Evolutionary conservation across 2,113 vertebrate genomes (phyloP), one percentile per base, ranked within the genome.

Genomic region (Sarotherodon lohbergeri): DNA sequence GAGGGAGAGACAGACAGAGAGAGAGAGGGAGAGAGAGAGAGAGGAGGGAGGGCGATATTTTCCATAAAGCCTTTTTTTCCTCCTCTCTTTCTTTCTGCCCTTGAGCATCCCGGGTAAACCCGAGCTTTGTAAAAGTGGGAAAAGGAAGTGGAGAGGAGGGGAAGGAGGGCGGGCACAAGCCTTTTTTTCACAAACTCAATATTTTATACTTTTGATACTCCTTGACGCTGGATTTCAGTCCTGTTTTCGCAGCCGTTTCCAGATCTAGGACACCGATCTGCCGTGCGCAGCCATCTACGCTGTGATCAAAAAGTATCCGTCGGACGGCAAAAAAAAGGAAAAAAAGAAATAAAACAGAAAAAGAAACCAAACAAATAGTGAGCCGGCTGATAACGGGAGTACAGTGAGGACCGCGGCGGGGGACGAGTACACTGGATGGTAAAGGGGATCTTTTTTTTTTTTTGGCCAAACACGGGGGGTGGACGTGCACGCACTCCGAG

Each of bases 31-130:
- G 89, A 55, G 80, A 27, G 27, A 27, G 27, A 27, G 27, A 22
- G 22, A 52, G 88, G 91, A 95, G 92, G 90, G 93, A 93, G 95
- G 92, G 92, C 80, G 92, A 95, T 92, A 96, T 95, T 96, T 97
- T 96, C 95, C 95, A 95, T 96, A 96, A 96, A 96, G 96, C 96
- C 96, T 94, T 95, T 89, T 95, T 91, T 82, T 19, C 34, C 34
- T 66, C 34, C 82, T 90, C 85, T 92, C 90, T 95, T 79, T 94
- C 94, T 97, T 96, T 96, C 97, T 97, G 98, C 97, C 96, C 97
- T 96, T 96, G 96, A 96, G 96, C 96, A 94, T 94, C 89, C 96
- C 90, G 93, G 96, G 95, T 96, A 96, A 93, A 96, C 94, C 95
- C 95, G 93, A 95, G 89, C 96, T 94, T 66, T 92, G 94, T 95